Percentiles rank a stretch among this genome's conserved stretches.
Evolutionary conservation across 2,888 invertebrate species (phyloP).

Genomic region (Drosophila quinaria): DNA sequence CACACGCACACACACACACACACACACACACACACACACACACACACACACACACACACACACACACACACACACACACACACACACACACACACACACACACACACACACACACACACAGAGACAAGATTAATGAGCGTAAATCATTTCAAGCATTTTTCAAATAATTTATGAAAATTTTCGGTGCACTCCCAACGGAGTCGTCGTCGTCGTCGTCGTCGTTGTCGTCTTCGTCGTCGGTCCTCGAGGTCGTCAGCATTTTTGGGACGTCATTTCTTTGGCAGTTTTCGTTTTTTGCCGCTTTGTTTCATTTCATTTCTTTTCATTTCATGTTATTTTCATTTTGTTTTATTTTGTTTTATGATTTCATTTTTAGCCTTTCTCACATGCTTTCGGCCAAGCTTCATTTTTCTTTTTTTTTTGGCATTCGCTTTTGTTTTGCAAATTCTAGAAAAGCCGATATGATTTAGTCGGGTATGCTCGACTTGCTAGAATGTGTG

Average conservation of each 20-base stretch:
- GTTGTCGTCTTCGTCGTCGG: neutral
- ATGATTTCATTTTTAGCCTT: conserved; percentile 31
- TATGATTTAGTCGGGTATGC: neutral
- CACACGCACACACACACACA: conserved; percentile 5
- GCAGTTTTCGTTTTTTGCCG: conserved; percentile 38
- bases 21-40: conserved; percentile 6
- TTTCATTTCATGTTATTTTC: conserved; percentile 28
- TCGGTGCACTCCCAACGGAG: conserved; percentile 41
- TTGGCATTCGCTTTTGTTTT: neutral
- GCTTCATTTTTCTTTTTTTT: conserved; percentile 18
- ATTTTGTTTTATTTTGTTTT: conserved; percentile 35
- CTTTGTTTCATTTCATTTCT: conserved; percentile 40
- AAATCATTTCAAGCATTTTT: conserved; percentile 67
- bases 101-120: conserved; percentile 5
- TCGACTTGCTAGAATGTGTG: neutral
- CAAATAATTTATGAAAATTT: conserved; percentile 68
- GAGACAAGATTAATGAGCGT: conserved; percentile 65
- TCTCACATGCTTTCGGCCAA: conserved; percentile 15
- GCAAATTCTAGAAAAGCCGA: neutral
- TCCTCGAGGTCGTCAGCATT: conserved; percentile 50
- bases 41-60: conserved; percentile 3
- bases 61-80: conserved; percentile 35
- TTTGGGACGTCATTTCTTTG: conserved; percentile 54
- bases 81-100: conserved; percentile 7
- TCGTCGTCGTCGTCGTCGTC: conserved; percentile 27